These are phyloP conservation scores for Sinodicranocentrus sp. DNA, from an alignment of 2,888 invertebrate genomes.

Conservation along the genomic window DNA sequence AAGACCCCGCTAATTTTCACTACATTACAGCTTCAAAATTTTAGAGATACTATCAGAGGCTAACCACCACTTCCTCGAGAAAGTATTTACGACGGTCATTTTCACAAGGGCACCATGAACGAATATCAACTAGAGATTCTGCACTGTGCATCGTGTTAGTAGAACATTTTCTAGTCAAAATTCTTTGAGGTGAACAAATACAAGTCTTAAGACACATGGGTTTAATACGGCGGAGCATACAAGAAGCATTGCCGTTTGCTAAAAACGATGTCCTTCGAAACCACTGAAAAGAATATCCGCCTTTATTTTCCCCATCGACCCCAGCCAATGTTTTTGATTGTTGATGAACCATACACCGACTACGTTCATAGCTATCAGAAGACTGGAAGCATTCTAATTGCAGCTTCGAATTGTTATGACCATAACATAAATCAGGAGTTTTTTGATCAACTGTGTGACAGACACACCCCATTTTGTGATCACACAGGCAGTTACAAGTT, in stretches of 20 bases:
- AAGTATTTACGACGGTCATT: constrained; percentile 63
- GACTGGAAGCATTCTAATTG: no score
- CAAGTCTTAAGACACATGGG: constrained; percentile 1
- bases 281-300: no score
- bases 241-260: no score
- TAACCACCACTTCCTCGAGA: constrained; percentile 63
- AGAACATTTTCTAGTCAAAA: constrained; percentile 43
- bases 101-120: constrained; percentile 70
- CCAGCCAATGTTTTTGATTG: no score
- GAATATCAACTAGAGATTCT: constrained; percentile 67
- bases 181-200: neutral
- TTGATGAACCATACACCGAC: no score
- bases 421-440: neutral
- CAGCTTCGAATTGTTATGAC: neutral
- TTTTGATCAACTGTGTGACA: neutral
- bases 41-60: neutral
- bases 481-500: no score
- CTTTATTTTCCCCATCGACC: no score
- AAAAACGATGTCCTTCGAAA: no score
- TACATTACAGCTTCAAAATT: neutral
- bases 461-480: no score
- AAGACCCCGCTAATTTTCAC: neutral
- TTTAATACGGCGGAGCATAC: neutral
- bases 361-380: no score
- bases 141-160: constrained; percentile 66